These are phyloP conservation scores for Anthophora plumipes DNA, from an alignment of 2,888 invertebrate species.

Conservation along the genomic window DNA sequence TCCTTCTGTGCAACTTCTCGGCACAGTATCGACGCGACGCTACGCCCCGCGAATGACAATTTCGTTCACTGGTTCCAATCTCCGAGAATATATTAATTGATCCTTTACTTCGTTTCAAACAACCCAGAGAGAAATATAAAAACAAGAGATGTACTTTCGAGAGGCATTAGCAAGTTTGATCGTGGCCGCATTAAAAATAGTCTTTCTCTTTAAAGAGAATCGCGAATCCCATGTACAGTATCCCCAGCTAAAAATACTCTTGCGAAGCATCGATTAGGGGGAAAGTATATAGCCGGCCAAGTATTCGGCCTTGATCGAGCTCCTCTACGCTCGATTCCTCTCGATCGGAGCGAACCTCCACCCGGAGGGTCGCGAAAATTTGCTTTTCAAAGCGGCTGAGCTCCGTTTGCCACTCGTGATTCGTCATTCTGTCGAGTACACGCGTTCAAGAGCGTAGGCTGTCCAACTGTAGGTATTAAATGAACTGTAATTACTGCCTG, in stretches of 20 bases:
- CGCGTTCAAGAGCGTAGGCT: conserved; percentile 32
- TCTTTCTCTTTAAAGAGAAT: background rate
- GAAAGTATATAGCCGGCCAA: background rate
- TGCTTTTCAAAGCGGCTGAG: background rate
- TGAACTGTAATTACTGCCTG: conserved; percentile 40
- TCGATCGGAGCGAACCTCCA: background rate
- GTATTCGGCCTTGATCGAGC: conserved; percentile 17
- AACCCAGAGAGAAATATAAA: too few species aligned
- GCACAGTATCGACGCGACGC: background rate
- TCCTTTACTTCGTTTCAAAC: too few species aligned
- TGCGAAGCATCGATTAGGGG: background rate
- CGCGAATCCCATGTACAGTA: background rate
- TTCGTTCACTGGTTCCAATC: background rate
- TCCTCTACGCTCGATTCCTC: background rate
- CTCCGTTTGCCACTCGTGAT: conserved; percentile 27
- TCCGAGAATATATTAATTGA: too few species aligned
- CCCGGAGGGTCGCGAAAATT: background rate
- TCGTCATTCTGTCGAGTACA: conserved; percentile 38
- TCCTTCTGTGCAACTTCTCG: background rate
- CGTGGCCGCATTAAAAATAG: background rate
- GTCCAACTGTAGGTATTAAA: conserved; percentile 35
- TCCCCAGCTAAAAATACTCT: background rate
- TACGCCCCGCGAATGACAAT: too few species aligned
- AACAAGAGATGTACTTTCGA: background rate
- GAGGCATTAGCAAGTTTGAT: background rate